These are phyloP conservation scores for Myopa testacea DNA, from an alignment of 2,888 invertebrate species.

Conservation along the genomic window DNA sequence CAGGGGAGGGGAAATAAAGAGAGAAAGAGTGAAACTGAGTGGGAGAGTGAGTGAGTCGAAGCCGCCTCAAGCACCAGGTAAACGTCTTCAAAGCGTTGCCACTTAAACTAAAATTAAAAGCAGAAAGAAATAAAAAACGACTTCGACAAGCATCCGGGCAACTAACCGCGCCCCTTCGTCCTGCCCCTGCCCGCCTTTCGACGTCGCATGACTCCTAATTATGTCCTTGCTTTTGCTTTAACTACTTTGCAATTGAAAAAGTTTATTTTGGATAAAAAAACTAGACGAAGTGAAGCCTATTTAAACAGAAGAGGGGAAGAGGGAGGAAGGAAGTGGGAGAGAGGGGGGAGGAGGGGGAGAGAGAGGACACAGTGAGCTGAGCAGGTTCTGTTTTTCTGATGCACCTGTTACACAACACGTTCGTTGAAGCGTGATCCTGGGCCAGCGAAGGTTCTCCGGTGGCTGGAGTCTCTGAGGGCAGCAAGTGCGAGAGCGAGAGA, in stretches of 20 bases:
- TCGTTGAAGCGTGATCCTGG: background rate
- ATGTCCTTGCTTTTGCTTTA: slow-evolving; percentile 20
- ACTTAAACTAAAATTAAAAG: background rate
- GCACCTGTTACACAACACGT: slow-evolving; percentile 6
- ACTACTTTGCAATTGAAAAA: slow-evolving; percentile 32
- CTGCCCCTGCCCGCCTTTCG: background rate
- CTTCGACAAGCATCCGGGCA: background rate
- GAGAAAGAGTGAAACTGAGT: too few relatives aligned
- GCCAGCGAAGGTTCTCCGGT: too few relatives aligned
- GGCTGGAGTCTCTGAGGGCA: background rate
- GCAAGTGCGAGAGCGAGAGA: background rate
- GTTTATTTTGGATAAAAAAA: slow-evolving; percentile 2
- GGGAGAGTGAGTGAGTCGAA: slow-evolving; percentile 4
- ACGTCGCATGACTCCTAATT: slow-evolving; percentile 13
- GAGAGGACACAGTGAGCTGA: background rate
- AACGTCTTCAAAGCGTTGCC: slow-evolving; percentile 25
- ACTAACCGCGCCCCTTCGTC: background rate
- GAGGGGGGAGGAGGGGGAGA: too few relatives aligned
- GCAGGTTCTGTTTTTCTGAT: background rate
- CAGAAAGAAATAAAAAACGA: background rate
- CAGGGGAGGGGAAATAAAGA: too few relatives aligned
- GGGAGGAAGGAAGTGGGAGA: background rate
- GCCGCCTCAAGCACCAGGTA: slow-evolving; percentile 30
- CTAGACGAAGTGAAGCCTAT: background rate
- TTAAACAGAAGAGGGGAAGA: background rate